Conservation (phyloP, 2,888 invertebrate species). For the Oxyteleia sp. region DNA sequence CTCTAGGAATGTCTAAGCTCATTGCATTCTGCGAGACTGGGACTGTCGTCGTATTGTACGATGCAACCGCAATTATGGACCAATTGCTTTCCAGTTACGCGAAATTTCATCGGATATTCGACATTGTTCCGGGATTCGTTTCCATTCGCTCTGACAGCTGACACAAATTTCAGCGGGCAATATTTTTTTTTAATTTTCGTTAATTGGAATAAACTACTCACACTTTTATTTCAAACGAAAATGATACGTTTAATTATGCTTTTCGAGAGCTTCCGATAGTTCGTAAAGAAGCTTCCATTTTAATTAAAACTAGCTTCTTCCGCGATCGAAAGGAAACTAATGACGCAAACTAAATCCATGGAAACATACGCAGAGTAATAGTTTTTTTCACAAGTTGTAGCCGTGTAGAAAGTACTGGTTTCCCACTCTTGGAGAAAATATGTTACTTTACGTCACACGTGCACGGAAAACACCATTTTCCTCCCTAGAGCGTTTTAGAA, state of each 20-base stretch:
- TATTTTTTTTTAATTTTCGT: neutral
- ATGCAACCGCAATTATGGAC: constrained; percentile 36
- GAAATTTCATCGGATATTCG: constrained; percentile 33
- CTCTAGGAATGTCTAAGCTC: constrained; percentile 39
- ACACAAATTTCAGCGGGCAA: neutral
- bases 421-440: no score
- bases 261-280: neutral
- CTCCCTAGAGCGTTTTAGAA: no score
- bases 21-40: constrained; percentile 31
- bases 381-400: no score
- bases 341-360: neutral
- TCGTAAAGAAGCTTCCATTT: constrained; percentile 5
- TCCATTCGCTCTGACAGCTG: neutral
- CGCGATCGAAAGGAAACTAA: neutral
- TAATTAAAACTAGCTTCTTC: constrained; percentile 7
- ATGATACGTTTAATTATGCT: constrained; percentile 5
- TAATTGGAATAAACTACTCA: neutral
- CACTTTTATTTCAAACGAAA: constrained; percentile 3
- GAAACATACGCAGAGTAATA: constrained; percentile 1
- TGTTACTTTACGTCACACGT: no score
- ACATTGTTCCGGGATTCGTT: constrained; percentile 12
- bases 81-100: constrained; percentile 15
- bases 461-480: no score
- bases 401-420: no score
- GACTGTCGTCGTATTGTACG: constrained; percentile 14